Evolutionary conservation across 2,888 invertebrate species (phyloP), one percentile per base, ranked within the genome.

Genomic region (Callyntrura guangdongensis): DNA sequence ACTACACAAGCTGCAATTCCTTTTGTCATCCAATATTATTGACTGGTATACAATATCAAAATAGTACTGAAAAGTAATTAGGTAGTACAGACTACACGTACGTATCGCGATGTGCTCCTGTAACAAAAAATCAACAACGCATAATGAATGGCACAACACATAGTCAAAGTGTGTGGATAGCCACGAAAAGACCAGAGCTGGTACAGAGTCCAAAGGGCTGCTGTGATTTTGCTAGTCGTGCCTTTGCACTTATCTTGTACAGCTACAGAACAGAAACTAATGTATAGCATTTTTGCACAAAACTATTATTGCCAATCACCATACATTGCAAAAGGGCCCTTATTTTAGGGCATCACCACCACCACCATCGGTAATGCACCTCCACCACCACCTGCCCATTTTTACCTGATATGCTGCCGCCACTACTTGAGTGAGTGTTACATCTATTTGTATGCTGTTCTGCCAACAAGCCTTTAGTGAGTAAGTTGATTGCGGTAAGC

Each of bases 291-390:
- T 77, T 77, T 77, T 77, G 77, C 45, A 77, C 22, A 64, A 45
- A 61, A 81, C 45, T 36, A 79, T 67, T 79, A 79, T 79, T 87
- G 79, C 79, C 64, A 87, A 87, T 87, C 87, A 79, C 87, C 67
- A 87, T 61, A 56, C 79, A 67, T 87, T 87, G 87, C 87, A 79
- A 67, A 61, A 87, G 87, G 87, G 87, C 14, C 87, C 81, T 87
- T 67, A 87, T 81, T 87, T 79, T 64, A 67, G 87, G 79, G 67
- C 79, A 79, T n/a, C 20, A 53, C 27, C 53, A 56, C 61, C 8
- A 81, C 81, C 64, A 14, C 64, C 36, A 36, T 36, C 36, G 36
- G 36, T 36, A 36, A 36, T 36, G 36, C 36, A 36, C 36, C 36
- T 36, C 36, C 20, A 47, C 79, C n/a, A 25, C 53, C n/a, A 61